These are phyloP conservation scores for Magallana ariakensis DNA, from an alignment of 1,140 invertebrate genomes.

Conservation along the genomic window DNA sequence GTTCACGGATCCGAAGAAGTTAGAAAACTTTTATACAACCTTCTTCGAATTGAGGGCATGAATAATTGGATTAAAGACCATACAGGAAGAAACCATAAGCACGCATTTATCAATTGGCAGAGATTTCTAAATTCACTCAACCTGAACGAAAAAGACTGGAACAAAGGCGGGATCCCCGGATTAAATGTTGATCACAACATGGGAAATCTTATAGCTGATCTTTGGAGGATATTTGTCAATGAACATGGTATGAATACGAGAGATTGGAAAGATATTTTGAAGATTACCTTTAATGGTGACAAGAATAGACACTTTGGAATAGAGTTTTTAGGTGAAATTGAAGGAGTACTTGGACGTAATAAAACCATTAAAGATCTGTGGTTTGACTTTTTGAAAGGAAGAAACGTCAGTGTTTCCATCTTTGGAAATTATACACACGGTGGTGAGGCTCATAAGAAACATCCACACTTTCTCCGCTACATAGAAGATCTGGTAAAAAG, in stretches of 20 bases:
- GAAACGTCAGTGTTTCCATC: conserved; percentile 20
- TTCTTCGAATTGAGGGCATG: conserved; percentile 49
- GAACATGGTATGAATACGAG: conserved; percentile 42
- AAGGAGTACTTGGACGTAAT: conserved; percentile 39
- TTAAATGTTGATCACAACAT: conserved; percentile 33
- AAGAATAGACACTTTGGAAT: conserved; percentile 29
- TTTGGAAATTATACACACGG: not conserved
- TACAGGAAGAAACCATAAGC: conserved; percentile 37
- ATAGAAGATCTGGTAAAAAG: conserved; percentile 1
- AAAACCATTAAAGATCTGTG: conserved; percentile 36
- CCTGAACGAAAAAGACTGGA: conserved; percentile 42
- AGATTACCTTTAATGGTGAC: conserved; percentile 38
- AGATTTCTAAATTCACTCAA: conserved; percentile 47
- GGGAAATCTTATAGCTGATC: conserved; percentile 50
- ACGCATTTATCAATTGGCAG: conserved; percentile 52
- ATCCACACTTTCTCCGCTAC: not conserved
- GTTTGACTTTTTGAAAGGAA: conserved; percentile 43
- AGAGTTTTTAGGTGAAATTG: conserved; percentile 44
- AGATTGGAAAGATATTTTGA: conserved; percentile 41
- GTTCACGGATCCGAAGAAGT: conserved; percentile 40
- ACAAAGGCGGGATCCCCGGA: conserved; percentile 1
- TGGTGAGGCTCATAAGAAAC: not conserved
- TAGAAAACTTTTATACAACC: conserved; percentile 30
- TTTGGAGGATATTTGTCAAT: conserved; percentile 53
- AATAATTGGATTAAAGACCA: conserved; percentile 51